A percentile compares a stretch with the other conserved stretches of the same genome.
Conservation (phyloP, 2,797 vertebrate species). For the Myripristis jacobus region DNA sequence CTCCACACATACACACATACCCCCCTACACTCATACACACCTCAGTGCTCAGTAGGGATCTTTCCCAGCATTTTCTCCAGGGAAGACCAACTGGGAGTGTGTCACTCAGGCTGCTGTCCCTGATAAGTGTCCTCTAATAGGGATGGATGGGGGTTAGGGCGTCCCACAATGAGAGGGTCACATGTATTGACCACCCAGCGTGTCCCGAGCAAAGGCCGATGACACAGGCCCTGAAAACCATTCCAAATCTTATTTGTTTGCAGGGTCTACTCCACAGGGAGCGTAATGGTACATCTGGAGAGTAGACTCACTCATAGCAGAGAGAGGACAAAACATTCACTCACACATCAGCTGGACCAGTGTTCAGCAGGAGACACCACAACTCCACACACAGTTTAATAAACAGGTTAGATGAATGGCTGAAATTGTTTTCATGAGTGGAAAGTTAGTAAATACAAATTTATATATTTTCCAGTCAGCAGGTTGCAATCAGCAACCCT, state of each 20-base stretch:
- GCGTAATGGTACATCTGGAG: conserved; percentile 44
- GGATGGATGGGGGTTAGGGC: conserved; percentile 75
- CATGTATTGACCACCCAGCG: conserved; percentile 73
- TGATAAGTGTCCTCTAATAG: conserved; percentile 81
- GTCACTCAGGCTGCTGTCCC: conserved; percentile 72
- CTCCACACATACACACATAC: conserved; percentile 41
- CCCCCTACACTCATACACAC: conserved; percentile 40
- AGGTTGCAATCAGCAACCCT: conserved; percentile 2
- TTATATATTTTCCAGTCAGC: conserved; percentile 13
- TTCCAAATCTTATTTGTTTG: conserved; percentile 67
- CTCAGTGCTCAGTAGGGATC: conserved; percentile 59
- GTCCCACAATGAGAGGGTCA: conserved; percentile 75
- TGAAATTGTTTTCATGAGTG: conserved; percentile 14
- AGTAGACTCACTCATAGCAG: conserved; percentile 19
- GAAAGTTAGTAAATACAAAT: conserved; percentile 1
- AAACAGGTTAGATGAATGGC: conserved; percentile 22
- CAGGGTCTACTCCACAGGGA: conserved; percentile 42
- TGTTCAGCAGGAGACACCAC: conserved; percentile 23
- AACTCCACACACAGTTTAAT: conserved; percentile 9
- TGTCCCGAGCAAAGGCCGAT: conserved; percentile 60
- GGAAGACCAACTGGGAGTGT: conserved; percentile 72
- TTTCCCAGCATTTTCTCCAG: conserved; percentile 68
- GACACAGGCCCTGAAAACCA: conserved; percentile 57
- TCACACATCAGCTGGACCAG: conserved; percentile 16
- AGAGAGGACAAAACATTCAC: conserved; percentile 29